Base-by-base conservation (phyloP, 2,797 vertebrate genomes). In the Microchirus variegatus region DNA sequence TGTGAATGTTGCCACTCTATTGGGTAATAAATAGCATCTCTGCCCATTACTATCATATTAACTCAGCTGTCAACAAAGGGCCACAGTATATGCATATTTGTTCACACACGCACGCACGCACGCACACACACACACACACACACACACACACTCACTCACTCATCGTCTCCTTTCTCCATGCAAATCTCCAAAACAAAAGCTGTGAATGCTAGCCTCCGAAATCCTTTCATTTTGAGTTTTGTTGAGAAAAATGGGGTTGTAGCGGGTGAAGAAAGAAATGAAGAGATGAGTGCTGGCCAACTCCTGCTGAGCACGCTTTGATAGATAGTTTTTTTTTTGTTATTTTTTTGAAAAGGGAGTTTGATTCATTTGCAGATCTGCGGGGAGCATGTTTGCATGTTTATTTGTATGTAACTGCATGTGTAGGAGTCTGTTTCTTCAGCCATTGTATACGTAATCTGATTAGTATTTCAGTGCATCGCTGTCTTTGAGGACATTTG, bases 161-260 rank as follows among this genome's bases (percentile, higher is more conserved):
- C 56, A 36, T 72, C 42, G 15, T 71, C 55, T 80, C 82, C 73
- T 71, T 81, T 86, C 70, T 72, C 53, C 63, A 81, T 73, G 65
- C 84, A 87, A 85, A 87, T 87, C 85, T 85, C 80, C 59, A 80
- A 83, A 89, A 22, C 22, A 77, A 86, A 87, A 82, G 82, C 82
- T 61, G 62, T 42, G 67, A 80, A 82, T 84, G 68, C 80, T 86
- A 77, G 78, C 78, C 73, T 80, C 67, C 74, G 67, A 85, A 84
- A 82, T 86, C 80, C 68, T 73, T 81, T 80, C 59, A 68, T 77
- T 86, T 75, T 85, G 77, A 82, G 72, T 78, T 79, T 82, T 54
- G 35, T 62, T 40, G 38, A 16, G 36, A 75, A 63, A 68, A 82
- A 70, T 54, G 59, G 75, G 59, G 75, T 80, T n/a, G 59, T 63